Evolutionary conservation across 2,888 invertebrate genomes (phyloP).

Genomic region (Cataglyphis livida): DNA sequence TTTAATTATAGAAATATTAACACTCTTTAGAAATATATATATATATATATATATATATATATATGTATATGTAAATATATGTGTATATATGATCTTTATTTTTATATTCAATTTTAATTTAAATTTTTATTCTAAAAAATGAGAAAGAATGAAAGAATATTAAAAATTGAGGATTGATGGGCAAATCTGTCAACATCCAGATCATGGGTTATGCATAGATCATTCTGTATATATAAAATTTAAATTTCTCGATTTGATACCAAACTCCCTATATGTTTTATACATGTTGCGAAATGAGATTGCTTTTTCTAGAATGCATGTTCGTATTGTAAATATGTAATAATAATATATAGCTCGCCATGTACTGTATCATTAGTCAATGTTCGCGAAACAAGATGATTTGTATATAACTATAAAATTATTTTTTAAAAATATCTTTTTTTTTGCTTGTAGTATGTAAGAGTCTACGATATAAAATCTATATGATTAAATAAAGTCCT

Average conservation of each 20-base stretch:
- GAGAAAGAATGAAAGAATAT: neutral
- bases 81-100: neutral
- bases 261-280: neutral
- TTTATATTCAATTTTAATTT: neutral
- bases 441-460: slow-evolving; percentile 66
- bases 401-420: slow-evolving; percentile 73
- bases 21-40: neutral
- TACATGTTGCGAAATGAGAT: slow-evolving; percentile 51
- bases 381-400: slow-evolving; percentile 67
- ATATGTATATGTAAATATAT: neutral
- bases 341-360: slow-evolving; percentile 61
- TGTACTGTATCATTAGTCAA: slow-evolving; percentile 67
- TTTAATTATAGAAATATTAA: slow-evolving; percentile 17
- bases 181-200: slow-evolving; percentile 4
- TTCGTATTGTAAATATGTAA: slow-evolving; percentile 74
- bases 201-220: neutral
- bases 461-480: slow-evolving; percentile 61
- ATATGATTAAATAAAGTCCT: slow-evolving; percentile 61
- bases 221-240: slow-evolving; percentile 18
- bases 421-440: slow-evolving; percentile 67
- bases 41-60: too few relatives aligned
- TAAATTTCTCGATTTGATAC: neutral
- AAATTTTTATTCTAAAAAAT: neutral
- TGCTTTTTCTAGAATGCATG: slow-evolving; percentile 65
- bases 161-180: neutral